Base-by-base conservation (phyloP, 53 echinoderm and acorn worm species). In the Stichopus horrens region DNA sequence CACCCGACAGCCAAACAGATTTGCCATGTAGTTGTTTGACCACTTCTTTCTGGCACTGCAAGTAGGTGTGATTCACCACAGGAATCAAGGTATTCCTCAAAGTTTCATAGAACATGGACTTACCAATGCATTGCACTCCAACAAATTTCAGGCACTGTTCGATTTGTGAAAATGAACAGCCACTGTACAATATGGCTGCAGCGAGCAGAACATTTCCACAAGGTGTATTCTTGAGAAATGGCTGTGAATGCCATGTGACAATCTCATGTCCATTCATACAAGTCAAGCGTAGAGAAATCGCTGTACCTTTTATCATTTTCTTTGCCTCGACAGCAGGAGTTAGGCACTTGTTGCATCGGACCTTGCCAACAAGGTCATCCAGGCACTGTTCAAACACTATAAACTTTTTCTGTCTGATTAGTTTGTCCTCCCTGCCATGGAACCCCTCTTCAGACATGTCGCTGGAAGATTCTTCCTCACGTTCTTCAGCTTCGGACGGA, bases 301-400 rank as follows among this genome's bases (percentile, higher is more conserved):
- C 83, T 60, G 91, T 78, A 5, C 91, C 83, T 51, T 79, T 74
- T 5, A 55, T 9, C 4, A 11, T 19, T 79, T 88, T 88, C 4
- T 9, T 54, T 4, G 52, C 55, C 19, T 58, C 66, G 16, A 84
- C 52, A 52, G 65, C 88, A 6, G 77, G 53, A 5, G 23, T 53
- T 4, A 55, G 4, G 57, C 90, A 90, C 8, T 55, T 55, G 13
- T 55, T 23, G 56, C 88, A 92, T 11, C 23, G 86, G 55, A 89
- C 75, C 0, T 59, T 55, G 21, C 75, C 54, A 16, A 86, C 20
- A 13, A 92, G 54, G 6, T 21, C 8, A 56, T 92, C 93, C 10
- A 92, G 67, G 21, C 54, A 58, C 79, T 55, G 58, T 11, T 92
- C 93, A 92, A 92, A 92, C 7, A 92, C 90, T 16, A 92, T 90